Conservation (phyloP, 2,797 vertebrate genomes). For the Acipenser transmontanus region DNA sequence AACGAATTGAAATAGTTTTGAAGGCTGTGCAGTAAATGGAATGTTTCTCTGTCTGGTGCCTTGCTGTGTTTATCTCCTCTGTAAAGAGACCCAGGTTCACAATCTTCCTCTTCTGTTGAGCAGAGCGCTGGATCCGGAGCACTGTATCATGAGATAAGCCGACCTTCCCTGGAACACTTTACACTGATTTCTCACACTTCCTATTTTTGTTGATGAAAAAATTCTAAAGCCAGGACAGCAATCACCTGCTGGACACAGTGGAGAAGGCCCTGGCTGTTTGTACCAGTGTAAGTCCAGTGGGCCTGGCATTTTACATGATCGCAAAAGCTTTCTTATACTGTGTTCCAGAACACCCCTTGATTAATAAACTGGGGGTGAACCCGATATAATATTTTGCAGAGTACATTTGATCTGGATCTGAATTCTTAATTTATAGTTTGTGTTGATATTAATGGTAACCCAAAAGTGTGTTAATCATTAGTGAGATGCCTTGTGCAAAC, state of each 20-base stretch:
- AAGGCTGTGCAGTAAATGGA: constrained; percentile 14
- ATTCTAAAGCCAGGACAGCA: constrained; percentile 45
- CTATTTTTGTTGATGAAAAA: constrained; percentile 41
- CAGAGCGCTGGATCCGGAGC: constrained; percentile 16
- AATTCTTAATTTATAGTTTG: too few species aligned
- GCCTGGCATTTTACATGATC: too few species aligned
- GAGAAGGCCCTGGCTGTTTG: too few species aligned
- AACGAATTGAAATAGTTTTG: constrained; percentile 12
- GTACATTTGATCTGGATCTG: too few species aligned
- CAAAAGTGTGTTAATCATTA: too few species aligned
- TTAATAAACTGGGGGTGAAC: too few species aligned
- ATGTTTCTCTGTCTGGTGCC: constrained; percentile 28
- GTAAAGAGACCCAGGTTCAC: constrained; percentile 27
- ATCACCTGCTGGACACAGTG: constrained; percentile 34
- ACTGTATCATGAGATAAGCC: constrained; percentile 32
- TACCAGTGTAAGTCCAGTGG: too few species aligned
- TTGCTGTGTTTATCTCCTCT: constrained; percentile 27
- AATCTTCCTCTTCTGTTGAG: constrained; percentile 24
- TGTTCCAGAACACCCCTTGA: too few species aligned
- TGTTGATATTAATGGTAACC: too few species aligned
- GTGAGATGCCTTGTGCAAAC: too few species aligned
- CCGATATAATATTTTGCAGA: too few species aligned
- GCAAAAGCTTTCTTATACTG: too few species aligned
- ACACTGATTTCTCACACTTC: constrained; percentile 37
- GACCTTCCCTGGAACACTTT: constrained; percentile 33